A percentile compares a stretch with the other conserved stretches of the same genome.
Conservation (phyloP, 2,888 invertebrate genomes). For the Labia minor region DNA sequence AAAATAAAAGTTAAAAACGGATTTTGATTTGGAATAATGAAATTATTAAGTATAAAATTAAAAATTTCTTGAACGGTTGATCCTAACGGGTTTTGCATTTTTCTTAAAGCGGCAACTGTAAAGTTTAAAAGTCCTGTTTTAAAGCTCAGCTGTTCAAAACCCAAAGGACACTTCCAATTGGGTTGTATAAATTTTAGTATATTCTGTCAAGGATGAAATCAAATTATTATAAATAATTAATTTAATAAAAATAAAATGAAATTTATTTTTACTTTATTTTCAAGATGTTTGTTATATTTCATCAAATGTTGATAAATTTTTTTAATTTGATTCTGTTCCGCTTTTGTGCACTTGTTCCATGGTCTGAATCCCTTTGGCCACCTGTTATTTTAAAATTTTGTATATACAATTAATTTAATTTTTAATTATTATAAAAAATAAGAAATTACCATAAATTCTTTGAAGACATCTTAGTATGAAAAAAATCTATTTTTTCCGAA, state of each 20-base stretch:
- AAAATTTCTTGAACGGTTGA: background rate
- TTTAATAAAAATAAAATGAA: too few relatives aligned
- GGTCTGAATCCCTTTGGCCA: background rate
- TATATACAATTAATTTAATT: background rate
- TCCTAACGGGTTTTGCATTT: background rate
- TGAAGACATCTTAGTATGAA: background rate
- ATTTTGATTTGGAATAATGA: background rate
- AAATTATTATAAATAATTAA: background rate
- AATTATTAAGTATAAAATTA: background rate
- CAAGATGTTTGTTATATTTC: background rate
- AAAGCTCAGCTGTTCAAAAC: background rate
- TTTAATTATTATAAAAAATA: background rate
- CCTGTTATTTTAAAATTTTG: background rate
- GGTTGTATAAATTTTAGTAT: background rate
- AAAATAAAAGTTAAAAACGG: background rate
- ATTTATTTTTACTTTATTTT: background rate
- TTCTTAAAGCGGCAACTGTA: background rate
- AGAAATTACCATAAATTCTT: background rate
- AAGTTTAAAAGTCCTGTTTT: background rate
- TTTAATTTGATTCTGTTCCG: background rate
- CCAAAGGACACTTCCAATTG: background rate
- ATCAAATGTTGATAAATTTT: background rate
- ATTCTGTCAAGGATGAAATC: background rate
- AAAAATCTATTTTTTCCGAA: too few relatives aligned
- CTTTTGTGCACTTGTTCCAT: background rate